Conservation (phyloP, 2,113 vertebrate genomes). For the Carassius carassius region DNA sequence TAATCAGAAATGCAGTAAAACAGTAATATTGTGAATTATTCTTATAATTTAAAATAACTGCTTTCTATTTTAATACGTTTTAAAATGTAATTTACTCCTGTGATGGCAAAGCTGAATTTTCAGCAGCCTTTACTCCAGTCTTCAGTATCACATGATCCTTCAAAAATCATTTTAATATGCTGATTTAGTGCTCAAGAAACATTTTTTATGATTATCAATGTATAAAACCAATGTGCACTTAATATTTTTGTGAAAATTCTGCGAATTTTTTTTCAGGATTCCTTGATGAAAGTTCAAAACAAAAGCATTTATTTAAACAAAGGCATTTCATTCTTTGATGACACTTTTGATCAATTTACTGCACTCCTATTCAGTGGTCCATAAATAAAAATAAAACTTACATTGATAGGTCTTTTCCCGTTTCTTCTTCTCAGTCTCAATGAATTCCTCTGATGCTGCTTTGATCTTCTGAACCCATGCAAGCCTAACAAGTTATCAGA, state of each 20-base stretch:
- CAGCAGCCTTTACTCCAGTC: neutral
- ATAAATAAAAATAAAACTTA: slow-evolving; percentile 59
- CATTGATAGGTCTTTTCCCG: slow-evolving; percentile 92
- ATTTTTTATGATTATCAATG: neutral
- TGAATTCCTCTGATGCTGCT: slow-evolving; percentile 87
- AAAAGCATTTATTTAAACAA: no score
- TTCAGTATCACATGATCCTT: neutral
- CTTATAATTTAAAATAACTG: no score
- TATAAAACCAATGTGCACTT: neutral
- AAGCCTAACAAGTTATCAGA: slow-evolving; percentile 72
- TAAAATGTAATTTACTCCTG: no score
- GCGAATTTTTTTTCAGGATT: neutral
- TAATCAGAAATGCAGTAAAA: neutral
- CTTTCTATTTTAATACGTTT: no score
- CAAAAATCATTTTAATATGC: neutral
- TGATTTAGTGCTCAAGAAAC: neutral
- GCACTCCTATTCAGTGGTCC: neutral
- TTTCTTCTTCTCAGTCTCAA: slow-evolving; percentile 92
- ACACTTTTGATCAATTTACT: neutral
- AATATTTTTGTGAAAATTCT: no score
- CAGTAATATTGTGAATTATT: neutral
- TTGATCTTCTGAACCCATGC: slow-evolving; percentile 99
- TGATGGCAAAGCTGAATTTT: no score
- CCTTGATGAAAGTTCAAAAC: neutral
- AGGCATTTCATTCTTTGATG: no score